Percentiles rank a stretch among this genome's conserved stretches.
Evolutionary conservation across 2,113 vertebrate genomes (phyloP).

Genomic region (Taurulus bubalis): DNA sequence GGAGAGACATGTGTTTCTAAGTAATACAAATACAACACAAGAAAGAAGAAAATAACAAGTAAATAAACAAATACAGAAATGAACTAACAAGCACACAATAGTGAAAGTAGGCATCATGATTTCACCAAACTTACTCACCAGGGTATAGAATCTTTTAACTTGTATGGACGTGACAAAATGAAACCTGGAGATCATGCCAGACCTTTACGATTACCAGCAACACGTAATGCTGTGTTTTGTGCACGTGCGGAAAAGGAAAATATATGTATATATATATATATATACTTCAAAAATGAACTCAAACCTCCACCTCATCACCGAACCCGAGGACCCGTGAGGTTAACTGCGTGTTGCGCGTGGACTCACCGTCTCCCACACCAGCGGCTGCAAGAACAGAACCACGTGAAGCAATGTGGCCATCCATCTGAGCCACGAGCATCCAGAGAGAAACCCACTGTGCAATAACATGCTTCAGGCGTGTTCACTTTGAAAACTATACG

Average conservation of each 20-base stretch:
- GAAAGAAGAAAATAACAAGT: not conserved
- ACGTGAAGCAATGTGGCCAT: constrained; percentile 28
- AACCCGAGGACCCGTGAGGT: not conserved
- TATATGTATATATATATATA: not conserved
- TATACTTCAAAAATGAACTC: not conserved
- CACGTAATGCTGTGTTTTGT: not conserved
- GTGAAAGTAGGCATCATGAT: not conserved
- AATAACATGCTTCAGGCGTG: not conserved
- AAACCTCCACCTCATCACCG: not conserved
- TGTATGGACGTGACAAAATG: not conserved
- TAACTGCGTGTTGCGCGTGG: not conserved
- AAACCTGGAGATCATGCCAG: not conserved
- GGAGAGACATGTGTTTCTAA: too few species aligned
- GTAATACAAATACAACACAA: not conserved
- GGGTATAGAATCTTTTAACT: not conserved
- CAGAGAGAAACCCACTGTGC: not conserved
- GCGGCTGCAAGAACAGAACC: constrained; percentile 55
- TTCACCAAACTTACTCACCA: not conserved
- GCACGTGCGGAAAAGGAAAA: not conserved
- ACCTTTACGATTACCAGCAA: not conserved
- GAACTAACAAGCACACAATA: not conserved
- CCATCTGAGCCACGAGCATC: constrained; percentile 3
- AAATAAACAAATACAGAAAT: not conserved
- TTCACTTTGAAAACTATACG: constrained; percentile 26
- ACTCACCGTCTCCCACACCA: constrained; percentile 62